phyloP scores from a whole-genome alignment of 2,888 invertebrate genomes.

The Sesamia inferens region DNA sequence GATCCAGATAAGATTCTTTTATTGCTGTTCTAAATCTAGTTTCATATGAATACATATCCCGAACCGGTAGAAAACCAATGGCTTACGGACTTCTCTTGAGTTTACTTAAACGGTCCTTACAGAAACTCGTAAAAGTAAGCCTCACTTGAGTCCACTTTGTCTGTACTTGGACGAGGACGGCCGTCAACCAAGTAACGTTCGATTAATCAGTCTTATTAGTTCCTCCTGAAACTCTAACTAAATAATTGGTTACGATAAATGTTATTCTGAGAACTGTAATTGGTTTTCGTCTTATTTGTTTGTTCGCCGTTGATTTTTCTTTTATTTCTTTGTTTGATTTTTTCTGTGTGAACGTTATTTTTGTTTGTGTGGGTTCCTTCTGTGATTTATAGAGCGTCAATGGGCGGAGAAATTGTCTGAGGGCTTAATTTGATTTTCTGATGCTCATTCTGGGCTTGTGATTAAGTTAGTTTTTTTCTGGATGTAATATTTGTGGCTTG shows the following conservation, averaged over 20 bases:
- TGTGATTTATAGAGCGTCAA: constrained; percentile 47
- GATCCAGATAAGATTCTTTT: neutral
- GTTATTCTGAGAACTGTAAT: constrained; percentile 76
- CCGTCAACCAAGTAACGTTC: constrained; percentile 56
- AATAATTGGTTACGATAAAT: constrained; percentile 78
- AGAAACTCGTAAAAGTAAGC: constrained; percentile 22
- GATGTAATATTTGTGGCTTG: constrained; percentile 6
- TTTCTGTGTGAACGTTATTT: constrained; percentile 50
- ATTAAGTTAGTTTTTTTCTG: constrained; percentile 16
- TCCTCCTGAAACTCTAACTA: constrained; percentile 72
- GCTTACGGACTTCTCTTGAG: neutral
- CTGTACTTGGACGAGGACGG: constrained; percentile 43
- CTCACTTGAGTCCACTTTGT: constrained; percentile 32
- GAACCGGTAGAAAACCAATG: neutral
- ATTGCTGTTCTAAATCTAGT: neutral
- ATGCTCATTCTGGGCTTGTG: constrained; percentile 15
- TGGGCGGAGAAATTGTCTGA: constrained; percentile 30
- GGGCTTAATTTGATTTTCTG: constrained; percentile 49
- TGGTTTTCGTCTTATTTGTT: constrained; percentile 75
- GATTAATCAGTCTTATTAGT: constrained; percentile 74
- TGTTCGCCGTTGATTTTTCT: constrained; percentile 64
- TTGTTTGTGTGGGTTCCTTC: constrained; percentile 52
- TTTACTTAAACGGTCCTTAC: neutral
- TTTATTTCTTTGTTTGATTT: constrained; percentile 62
- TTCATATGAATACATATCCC: neutral